Evolutionary conservation across 2,113 vertebrate genomes (phyloP), one percentile per base, ranked within the genome.

Genomic region (Elachura formosa): DNA sequence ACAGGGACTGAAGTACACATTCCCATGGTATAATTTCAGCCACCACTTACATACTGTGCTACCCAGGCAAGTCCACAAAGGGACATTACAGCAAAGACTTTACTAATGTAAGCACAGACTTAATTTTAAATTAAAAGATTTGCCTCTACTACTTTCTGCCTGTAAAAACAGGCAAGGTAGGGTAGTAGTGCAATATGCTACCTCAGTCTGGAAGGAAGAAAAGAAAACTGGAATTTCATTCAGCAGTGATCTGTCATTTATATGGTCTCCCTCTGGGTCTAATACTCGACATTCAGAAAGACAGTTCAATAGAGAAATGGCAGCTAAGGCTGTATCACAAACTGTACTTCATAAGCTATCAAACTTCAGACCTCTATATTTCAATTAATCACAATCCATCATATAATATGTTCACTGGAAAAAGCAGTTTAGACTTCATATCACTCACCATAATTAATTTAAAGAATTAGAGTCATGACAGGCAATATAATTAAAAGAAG

Each of bases 391-490:
- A 90, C 63, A 74, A 86, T 84, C 72, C 51, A 93, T 95, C 90
- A 59, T 41, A 79, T 31, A 73, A 55, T 33, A 62, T 16, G 29
- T 34, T 79, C 67, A 66, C 10, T 41, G 52, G 45, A 87, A 93
- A 94, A 92, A 43, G 55, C 63, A 95, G 85, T 93, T 84, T 63
- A 96, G 40, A 72, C 31, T 79, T 64, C 9, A 1, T 77, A 93
- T 94, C 94, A 79, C 52, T 92, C 85, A 91, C 46, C 48, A 61
- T 89, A 89, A 95, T 96, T 94, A 92, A 95, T 93, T 87, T 89
- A 58, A 89, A 94, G 34, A 90, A 94, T 67, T 90, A 95, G 72
- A 86, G 40, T 75, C 67, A 66, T 96, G 93, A 94, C 92, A 96
- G 58, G 77, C 26, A 86, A 92, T 87, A 63, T 89, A 95, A 93